Conservation (phyloP, 2,113 vertebrate species). For the Rallus limicola region DNA sequence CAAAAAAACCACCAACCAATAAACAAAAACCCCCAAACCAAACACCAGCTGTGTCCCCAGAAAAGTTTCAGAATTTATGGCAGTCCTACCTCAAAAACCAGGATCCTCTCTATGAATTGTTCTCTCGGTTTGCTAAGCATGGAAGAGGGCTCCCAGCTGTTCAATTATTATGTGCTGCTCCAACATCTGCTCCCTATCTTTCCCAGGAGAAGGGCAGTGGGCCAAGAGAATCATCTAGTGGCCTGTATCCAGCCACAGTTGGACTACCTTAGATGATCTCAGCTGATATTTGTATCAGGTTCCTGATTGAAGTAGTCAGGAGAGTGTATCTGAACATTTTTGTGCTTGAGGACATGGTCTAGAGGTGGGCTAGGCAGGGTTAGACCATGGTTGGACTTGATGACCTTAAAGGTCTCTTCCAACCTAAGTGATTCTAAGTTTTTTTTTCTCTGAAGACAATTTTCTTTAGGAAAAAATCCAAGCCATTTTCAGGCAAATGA, state of each 20-base stretch:
- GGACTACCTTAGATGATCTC: constrained; percentile 2
- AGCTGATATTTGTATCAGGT: background rate
- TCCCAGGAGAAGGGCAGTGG: constrained; percentile 15
- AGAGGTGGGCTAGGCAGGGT: no score
- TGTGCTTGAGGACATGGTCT: no score
- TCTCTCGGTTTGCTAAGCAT: background rate
- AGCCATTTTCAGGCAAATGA: background rate
- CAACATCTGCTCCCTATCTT: constrained; percentile 34
- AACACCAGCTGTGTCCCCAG: background rate
- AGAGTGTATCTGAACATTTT: background rate
- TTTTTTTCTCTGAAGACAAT: background rate
- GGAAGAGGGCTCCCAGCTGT: constrained; percentile 16
- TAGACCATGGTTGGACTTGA: no score
- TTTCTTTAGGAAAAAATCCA: background rate
- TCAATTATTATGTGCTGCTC: background rate
- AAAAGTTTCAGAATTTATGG: background rate
- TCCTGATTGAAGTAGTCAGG: background rate
- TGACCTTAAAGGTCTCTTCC: no score
- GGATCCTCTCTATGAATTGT: background rate
- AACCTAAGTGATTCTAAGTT: no score
- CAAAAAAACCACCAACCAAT: no score
- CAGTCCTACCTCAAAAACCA: background rate
- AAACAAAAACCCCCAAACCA: background rate
- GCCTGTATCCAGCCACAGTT: background rate
- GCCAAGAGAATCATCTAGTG: constrained; percentile 43